Evolutionary conservation across 2,888 invertebrate species (phyloP).

Genomic region (Eumerus sabulonum): DNA sequence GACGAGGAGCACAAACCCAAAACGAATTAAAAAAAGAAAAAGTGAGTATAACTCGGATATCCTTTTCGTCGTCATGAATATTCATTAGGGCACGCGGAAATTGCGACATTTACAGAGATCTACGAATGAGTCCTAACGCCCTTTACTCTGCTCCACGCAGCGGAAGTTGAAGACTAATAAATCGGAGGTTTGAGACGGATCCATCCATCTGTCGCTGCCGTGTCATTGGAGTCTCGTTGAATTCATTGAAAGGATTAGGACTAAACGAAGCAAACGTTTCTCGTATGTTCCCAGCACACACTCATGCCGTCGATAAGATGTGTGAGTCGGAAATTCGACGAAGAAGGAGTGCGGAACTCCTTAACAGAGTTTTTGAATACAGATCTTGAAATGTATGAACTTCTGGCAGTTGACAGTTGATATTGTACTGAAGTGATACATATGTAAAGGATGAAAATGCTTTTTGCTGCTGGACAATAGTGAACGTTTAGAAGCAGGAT

Average conservation of each 20-base stretch:
- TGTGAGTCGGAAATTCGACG: not conserved
- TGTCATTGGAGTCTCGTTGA: conserved; percentile 27
- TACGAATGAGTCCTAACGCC: not conserved
- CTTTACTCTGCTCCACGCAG: no score
- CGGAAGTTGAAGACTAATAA: conserved; percentile 3
- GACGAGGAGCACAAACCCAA: conserved; percentile 14
- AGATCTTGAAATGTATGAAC: conserved; percentile 4
- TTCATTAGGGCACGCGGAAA: conserved; percentile 39
- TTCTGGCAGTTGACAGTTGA: not conserved
- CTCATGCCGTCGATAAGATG: conserved; percentile 26
- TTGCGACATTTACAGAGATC: conserved; percentile 3
- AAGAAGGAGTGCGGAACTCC: not conserved
- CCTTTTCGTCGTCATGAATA: conserved; percentile 51
- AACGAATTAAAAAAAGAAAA: conserved; percentile 12
- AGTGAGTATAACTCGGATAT: conserved; percentile 23
- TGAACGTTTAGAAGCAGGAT: no score
- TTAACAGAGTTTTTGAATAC: not conserved
- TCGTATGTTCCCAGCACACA: conserved; percentile 15
- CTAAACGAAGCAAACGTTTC: conserved; percentile 27
- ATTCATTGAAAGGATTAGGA: conserved; percentile 49
- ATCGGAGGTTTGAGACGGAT: conserved; percentile 31
- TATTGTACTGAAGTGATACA: conserved; percentile 24
- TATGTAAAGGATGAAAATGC: no score
- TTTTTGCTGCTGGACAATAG: no score
- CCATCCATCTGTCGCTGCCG: conserved; percentile 25